A percentile compares a stretch with the other conserved stretches of the same genome.
phyloP scores from a whole-genome alignment of 2,113 vertebrate genomes.

The Aythya baeri region DNA sequence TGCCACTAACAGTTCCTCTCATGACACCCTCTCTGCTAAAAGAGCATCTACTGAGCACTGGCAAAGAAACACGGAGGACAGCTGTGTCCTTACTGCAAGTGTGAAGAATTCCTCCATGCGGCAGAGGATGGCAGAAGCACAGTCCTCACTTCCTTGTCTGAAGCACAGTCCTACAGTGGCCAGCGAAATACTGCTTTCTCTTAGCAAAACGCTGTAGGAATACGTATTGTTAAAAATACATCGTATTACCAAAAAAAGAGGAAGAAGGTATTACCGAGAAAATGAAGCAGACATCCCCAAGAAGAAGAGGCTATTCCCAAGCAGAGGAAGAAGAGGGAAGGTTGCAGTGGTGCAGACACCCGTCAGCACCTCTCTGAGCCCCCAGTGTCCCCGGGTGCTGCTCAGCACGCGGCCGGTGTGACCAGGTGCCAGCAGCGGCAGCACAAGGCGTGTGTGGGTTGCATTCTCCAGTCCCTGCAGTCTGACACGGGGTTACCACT shows the following conservation, averaged over 20 bases:
- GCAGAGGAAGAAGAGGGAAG: not conserved
- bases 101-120: fast-evolving
- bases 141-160: not conserved
- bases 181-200: not conserved
- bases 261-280: not conserved
- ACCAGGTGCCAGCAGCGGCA: too few relatives aligned
- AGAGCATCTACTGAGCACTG: not conserved
- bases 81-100: not conserved
- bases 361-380: fast-evolving
- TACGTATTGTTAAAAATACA: fast-evolving
- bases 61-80: not conserved
- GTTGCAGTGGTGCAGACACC: fast-evolving
- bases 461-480: too few relatives aligned
- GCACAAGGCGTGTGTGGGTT: too few relatives aligned
- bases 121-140: not conserved
- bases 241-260: not conserved
- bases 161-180: not conserved
- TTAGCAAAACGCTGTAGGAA: not conserved
- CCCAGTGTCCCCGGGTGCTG: not conserved
- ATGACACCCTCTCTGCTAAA: not conserved
- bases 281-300: not conserved
- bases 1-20: constrained; percentile 2
- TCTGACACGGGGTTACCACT: too few relatives aligned
- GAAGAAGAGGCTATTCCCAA: not conserved
- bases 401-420: too few relatives aligned